phyloP scores from a whole-genome alignment of 2,113 vertebrate genomes.

The Takifugu bimaculatus region DNA sequence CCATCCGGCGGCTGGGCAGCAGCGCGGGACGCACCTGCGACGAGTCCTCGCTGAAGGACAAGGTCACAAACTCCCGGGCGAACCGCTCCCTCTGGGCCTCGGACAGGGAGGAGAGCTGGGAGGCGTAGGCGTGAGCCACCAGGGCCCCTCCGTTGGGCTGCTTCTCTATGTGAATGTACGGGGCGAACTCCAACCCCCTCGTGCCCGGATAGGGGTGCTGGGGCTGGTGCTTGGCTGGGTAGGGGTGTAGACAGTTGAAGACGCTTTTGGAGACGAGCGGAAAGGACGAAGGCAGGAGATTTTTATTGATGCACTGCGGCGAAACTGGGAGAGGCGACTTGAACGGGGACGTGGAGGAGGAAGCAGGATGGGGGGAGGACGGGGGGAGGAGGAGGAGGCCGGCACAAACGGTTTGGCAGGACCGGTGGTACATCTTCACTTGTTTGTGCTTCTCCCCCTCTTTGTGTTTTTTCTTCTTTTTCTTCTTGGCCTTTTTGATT shows the following conservation, averaged over 20 bases:
- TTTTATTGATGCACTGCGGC: slow-evolving; percentile 52
- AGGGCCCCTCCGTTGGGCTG: slow-evolving; percentile 96
- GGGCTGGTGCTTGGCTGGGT: slow-evolving; percentile 52
- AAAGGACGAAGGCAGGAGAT: slow-evolving; percentile 32
- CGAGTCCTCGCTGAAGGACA: slow-evolving; percentile 91
- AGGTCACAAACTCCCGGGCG: slow-evolving; percentile 90
- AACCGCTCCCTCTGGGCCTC: slow-evolving; percentile 88
- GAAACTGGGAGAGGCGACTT: slow-evolving; percentile 78
- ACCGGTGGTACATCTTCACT: slow-evolving; percentile 96
- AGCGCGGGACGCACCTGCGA: slow-evolving; percentile 59
- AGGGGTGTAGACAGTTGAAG: slow-evolving; percentile 45
- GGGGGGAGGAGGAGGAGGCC: slow-evolving; percentile 80
- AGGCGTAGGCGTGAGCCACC: slow-evolving; percentile 90
- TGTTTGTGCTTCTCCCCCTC: slow-evolving; percentile 91
- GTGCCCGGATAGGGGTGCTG: slow-evolving; percentile 69
- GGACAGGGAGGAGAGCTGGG: slow-evolving; percentile 89
- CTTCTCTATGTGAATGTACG: slow-evolving; percentile 90
- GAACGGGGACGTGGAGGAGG: slow-evolving; percentile 58
- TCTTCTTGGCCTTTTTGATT: slow-evolving; percentile 99
- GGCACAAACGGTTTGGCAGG: slow-evolving; percentile 90
- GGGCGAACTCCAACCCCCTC: slow-evolving; percentile 86
- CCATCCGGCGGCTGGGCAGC: background rate
- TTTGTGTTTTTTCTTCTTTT: slow-evolving; percentile 99
- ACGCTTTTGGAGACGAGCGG: slow-evolving; percentile 9
- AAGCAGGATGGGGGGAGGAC: slow-evolving; percentile 48